Base-by-base conservation (phyloP, 2,888 invertebrate genomes). In the Merodon equestris region DNA sequence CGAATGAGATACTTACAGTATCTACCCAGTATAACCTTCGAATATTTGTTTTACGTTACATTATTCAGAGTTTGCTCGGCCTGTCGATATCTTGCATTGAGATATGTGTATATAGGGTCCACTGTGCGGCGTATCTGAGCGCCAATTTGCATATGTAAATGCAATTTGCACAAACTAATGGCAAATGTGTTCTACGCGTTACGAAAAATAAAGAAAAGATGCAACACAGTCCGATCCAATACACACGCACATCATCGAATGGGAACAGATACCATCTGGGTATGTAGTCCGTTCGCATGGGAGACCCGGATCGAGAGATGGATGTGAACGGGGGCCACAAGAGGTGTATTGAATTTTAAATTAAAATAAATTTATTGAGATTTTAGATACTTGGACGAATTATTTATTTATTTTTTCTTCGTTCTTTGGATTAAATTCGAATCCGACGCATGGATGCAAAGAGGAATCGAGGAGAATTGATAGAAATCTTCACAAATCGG, bases 81-180 rank as follows among this genome's bases (percentile, higher is more conserved):
- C 42, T 7, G 15, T 12, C 12, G 45, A 9, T 19, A 64, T 58
- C 66, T 72, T 77, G 76, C 70, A 72, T 61, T 76, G 61, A 71
- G 42, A 58, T 48, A 14, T 44, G 10, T 50, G 63, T 63, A 56
- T n/a, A n/a, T n/a, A n/a, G n/a, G 47, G 54, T 61, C 48, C 56
- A 50, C 73, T 58, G 60, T 71, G 76, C 66, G 71, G 61, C 27
- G 27, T 72, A 77, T 72, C 27, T 53, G 19, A 40, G 5, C n/a
- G 27, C 61, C 72, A 63, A 73, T 79, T 79, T 79, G 73, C 72
- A 79, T 79, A 79, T 79, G 77, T 73, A 79, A 79, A 79, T 79
- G 77, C 73, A 79, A 79, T 79, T 79, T 79, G 73, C 77, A 73
- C 77, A 79, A 67, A 73, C 77, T 79, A 79, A 79, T 79, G 77